Conservation (phyloP, 2,797 vertebrate species). For the Spheniscus humboldti region DNA sequence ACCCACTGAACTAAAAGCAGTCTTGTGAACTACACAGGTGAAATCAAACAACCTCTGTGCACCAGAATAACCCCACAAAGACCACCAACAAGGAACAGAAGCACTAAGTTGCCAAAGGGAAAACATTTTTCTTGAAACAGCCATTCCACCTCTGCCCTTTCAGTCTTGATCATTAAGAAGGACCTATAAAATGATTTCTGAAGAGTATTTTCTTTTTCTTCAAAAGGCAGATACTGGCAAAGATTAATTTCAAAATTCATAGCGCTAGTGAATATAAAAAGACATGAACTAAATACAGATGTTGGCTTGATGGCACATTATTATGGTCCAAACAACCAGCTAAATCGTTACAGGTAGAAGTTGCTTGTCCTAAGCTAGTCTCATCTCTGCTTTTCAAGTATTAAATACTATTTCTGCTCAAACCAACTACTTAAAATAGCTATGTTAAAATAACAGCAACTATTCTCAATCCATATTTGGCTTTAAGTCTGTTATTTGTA, state of each 20-base stretch:
- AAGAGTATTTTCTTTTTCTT: background rate
- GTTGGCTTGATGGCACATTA: background rate
- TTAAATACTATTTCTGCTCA: background rate
- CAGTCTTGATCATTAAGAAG: background rate
- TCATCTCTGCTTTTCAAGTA: background rate
- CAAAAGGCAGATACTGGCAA: background rate
- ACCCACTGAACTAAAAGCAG: background rate
- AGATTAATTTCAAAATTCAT: background rate
- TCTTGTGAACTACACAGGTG: background rate
- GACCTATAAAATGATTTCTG: background rate
- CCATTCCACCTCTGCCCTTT: background rate
- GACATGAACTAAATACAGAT: background rate
- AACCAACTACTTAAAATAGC: background rate
- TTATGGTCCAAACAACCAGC: background rate
- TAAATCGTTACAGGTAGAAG: background rate
- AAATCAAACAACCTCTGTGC: background rate
- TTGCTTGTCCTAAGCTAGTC: background rate
- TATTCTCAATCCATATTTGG: background rate
- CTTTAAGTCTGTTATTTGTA: background rate
- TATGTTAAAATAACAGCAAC: background rate
- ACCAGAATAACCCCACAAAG: background rate
- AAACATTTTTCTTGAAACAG: background rate
- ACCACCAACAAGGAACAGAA: background rate
- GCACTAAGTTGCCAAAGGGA: background rate
- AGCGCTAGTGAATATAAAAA: background rate